phyloP scores from a whole-genome alignment of 2,113 vertebrate species.

The Notarius quadriscutis region DNA sequence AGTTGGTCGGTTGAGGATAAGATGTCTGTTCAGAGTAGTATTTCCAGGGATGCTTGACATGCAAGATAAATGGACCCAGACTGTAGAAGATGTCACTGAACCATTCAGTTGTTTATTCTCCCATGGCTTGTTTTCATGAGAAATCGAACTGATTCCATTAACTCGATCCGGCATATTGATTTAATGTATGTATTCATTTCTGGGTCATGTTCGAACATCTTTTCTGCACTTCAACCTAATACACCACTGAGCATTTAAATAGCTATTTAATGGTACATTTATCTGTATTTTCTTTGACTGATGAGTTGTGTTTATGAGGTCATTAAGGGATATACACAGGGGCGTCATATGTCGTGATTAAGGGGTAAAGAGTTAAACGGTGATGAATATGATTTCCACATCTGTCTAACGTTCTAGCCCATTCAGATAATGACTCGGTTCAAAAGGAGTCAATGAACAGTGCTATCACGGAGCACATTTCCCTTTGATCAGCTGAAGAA shows the following conservation, averaged over 20 bases:
- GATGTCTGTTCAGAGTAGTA: constrained; percentile 40
- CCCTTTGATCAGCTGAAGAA: constrained; percentile 42
- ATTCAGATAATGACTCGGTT: constrained; percentile 56
- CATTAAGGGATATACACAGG: too few relatives aligned
- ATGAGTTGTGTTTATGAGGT: neutral
- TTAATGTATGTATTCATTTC: constrained; percentile 11
- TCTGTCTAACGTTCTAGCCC: constrained; percentile 18
- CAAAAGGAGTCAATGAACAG: constrained; percentile 22
- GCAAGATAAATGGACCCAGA: constrained; percentile 45
- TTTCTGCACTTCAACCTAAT: neutral
- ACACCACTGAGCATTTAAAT: neutral
- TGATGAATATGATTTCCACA: constrained; percentile 8
- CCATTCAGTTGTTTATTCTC: constrained; percentile 65
- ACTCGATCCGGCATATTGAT: neutral
- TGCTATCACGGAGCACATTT: neutral
- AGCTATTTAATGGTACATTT: neutral
- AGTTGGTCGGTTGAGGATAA: constrained; percentile 55
- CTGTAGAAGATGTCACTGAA: constrained; percentile 52
- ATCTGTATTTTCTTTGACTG: neutral
- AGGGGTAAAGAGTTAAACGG: too few relatives aligned
- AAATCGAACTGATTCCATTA: constrained; percentile 41
- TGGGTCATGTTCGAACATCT: neutral
- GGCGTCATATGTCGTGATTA: too few relatives aligned
- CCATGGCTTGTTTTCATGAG: constrained; percentile 64
- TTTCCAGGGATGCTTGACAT: constrained; percentile 49